Evolutionary conservation across 2,797 vertebrate genomes (phyloP).

Genomic region (Mallotus villosus): DNA sequence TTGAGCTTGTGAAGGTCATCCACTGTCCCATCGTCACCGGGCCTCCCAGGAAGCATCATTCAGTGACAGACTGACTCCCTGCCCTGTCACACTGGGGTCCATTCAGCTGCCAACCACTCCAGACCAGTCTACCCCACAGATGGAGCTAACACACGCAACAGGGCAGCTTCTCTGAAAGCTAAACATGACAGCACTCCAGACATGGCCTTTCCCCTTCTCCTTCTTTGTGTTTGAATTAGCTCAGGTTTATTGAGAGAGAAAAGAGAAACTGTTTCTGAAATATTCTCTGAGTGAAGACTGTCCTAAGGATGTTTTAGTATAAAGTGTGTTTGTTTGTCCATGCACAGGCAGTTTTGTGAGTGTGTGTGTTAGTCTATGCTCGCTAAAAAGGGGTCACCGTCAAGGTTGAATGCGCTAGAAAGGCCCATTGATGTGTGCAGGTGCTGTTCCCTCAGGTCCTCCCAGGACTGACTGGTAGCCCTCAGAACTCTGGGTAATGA

Average conservation of each 20-base stretch:
- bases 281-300: neutral
- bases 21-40: conserved; percentile 28
- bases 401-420: neutral
- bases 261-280: neutral
- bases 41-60: conserved; percentile 34
- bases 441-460: conserved; percentile 18
- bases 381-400: neutral
- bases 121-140: conserved; percentile 6
- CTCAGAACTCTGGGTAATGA: conserved; percentile 25
- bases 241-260: neutral
- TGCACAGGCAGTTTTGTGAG: neutral
- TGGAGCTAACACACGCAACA: neutral
- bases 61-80: conserved; percentile 45
- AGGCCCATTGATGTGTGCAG: neutral
- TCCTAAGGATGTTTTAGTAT: neutral
- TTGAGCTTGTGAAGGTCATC: conserved; percentile 23
- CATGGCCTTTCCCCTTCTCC: neutral
- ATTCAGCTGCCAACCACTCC: conserved; percentile 26
- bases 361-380: neutral
- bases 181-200: neutral
- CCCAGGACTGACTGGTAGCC: conserved; percentile 12
- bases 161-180: neutral
- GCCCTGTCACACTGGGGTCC: conserved; percentile 24
- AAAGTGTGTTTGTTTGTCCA: neutral
- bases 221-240: neutral